A percentile compares a stretch with the other conserved stretches of the same genome.
These are phyloP conservation scores for Callipepla squamata DNA, from an alignment of 2,113 vertebrate species.

Conservation along the genomic window DNA sequence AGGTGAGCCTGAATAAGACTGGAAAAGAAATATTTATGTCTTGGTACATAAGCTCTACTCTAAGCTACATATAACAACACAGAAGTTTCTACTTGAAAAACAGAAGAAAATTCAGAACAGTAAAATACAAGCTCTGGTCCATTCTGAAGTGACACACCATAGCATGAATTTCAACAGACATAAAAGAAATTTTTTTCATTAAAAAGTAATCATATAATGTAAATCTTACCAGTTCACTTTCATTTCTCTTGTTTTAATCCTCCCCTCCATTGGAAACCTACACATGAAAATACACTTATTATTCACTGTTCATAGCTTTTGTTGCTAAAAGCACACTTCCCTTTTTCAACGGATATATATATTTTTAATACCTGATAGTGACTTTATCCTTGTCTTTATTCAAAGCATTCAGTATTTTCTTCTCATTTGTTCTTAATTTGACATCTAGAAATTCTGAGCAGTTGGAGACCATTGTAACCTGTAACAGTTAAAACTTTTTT, in stretches of 20 bases:
- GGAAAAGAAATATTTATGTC: neutral
- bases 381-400: slow-evolving; percentile 91
- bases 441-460: slow-evolving; percentile 91
- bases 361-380: slow-evolving; percentile 87
- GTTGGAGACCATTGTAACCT: slow-evolving; percentile 88
- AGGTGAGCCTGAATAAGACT: slow-evolving; percentile 98
- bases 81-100: neutral
- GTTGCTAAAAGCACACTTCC: neutral
- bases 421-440: slow-evolving; percentile 91
- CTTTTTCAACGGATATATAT: neutral
- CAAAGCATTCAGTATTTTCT: slow-evolving; percentile 88
- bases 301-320: slow-evolving; percentile 18
- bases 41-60: neutral
- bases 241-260: slow-evolving; percentile 96
- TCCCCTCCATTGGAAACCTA: slow-evolving; percentile 95
- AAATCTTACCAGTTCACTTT: slow-evolving; percentile 94
- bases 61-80: slow-evolving; percentile 3
- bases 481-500: slow-evolving; percentile 33
- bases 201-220: neutral
- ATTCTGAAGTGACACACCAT: neutral
- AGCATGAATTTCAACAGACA: neutral
- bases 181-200: neutral
- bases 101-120: neutral
- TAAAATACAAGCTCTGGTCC: neutral
- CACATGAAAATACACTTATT: slow-evolving; percentile 50